Evolutionary conservation across 2,797 vertebrate genomes (phyloP).

Genomic region (Epinephelus awoara): DNA sequence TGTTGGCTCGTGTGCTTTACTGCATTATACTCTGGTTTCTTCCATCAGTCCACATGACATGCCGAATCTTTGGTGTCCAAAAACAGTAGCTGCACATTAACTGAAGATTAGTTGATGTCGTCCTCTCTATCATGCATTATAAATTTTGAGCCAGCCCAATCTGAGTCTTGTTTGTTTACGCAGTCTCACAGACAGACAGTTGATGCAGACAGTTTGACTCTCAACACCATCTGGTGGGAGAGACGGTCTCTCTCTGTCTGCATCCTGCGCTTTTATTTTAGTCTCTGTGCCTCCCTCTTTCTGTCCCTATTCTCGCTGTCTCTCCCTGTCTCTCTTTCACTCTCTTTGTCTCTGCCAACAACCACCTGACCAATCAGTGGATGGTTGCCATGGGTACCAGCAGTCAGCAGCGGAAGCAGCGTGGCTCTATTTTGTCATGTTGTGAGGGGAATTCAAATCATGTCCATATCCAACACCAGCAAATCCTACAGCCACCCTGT

Average conservation of each 20-base stretch:
- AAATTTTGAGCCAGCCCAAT: conserved; percentile 1
- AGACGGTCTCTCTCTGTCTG: conserved; percentile 15
- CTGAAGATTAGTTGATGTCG: not conserved
- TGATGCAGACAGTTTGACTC: conserved; percentile 16
- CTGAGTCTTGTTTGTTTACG: not conserved
- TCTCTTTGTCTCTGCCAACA: conserved; percentile 46
- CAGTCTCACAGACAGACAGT: not conserved
- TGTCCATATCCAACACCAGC: conserved; percentile 31
- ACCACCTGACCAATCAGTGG: conserved; percentile 72
- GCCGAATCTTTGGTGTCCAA: not conserved
- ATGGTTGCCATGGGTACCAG: conserved; percentile 72
- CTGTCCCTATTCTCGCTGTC: not conserved
- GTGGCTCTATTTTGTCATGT: conserved; percentile 55
- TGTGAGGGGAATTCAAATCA: conserved; percentile 72
- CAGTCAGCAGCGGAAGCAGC: conserved; percentile 52
- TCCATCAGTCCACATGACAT: not conserved
- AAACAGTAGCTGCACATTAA: conserved; percentile 12
- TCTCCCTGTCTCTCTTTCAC: conserved; percentile 6
- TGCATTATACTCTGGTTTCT: not conserved
- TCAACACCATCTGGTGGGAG: not conserved
- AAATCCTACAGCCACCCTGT: not conserved
- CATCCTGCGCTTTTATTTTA: conserved; percentile 36
- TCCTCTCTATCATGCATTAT: conserved; percentile 12
- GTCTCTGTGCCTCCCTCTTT: conserved; percentile 18
- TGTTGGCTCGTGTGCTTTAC: not conserved